Base-by-base conservation (phyloP, 2,113 vertebrate species). In the Scophthalmus maximus region DNA sequence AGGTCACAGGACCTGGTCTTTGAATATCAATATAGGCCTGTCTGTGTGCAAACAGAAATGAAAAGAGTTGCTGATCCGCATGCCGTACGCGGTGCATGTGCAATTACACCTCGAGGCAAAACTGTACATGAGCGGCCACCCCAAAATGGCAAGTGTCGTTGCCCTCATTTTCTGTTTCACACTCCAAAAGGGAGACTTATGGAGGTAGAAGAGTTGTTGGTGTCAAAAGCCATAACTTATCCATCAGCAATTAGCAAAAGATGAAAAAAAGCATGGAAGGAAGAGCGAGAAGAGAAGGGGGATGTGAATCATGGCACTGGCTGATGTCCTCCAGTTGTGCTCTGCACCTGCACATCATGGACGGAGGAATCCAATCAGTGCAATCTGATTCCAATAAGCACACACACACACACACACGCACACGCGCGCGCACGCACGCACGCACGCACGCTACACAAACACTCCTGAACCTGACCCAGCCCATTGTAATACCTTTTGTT, bases 331-430 rank as follows among this genome's bases (percentile, higher is more conserved):
- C 89, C 92, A 93, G 92, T 93, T 40, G 90, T 89, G 89, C 76
- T 53, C 84, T 84, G 92, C 93, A 95, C 94, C 93, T 95, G 93
- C 88, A 92, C 78, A 20, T 69, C 79, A n/a, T n/a, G n/a, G n/a
- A n/a, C n/a, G n/a, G n/a, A n/a, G n/a, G n/a, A n/a, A n/a, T 79
- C 77, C 75, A 78, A 67, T 81, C 76, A 72, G 15, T 1, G 29
- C 36, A 67, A 59, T 40, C 36, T 17, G 12, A 17, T 70, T 79
- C 72, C 65, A 82, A 32, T 29, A 49, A 58, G 30, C 12, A 1
- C 56, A 14, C 47, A 3, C 18, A 62, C 71, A 59, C 58, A 74
- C 27, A 53, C 68, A 47, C 75, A 25, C 47, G 20, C 18, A 47
- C 20, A 14, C 22, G 9, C 18, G 44, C 68, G 20, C 18, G 59